Conservation (phyloP, 2,113 vertebrate genomes). For the Dolichallabes microphthalmus region DNA sequence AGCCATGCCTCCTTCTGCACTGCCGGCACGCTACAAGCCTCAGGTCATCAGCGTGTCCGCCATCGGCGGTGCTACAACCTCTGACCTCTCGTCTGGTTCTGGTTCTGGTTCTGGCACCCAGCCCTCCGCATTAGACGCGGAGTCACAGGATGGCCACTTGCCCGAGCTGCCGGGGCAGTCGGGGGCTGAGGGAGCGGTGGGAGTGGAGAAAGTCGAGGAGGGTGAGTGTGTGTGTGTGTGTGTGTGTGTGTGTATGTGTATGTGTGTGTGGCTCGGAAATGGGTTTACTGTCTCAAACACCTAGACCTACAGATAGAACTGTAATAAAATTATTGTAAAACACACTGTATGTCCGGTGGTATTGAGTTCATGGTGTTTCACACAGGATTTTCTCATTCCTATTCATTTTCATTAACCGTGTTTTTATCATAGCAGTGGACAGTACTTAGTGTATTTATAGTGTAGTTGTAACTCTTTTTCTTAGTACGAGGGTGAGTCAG, state of each 20-base stretch:
- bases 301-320: not conserved
- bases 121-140: conserved; percentile 78
- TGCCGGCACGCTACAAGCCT: conserved; percentile 83
- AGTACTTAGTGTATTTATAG: not conserved
- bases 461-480: not conserved
- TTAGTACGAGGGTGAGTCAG: not conserved
- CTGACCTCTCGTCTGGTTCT: not conserved
- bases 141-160: conserved; percentile 71
- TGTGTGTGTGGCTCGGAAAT: conserved; percentile 6
- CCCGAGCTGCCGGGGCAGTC: conserved; percentile 83
- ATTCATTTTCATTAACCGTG: not conserved
- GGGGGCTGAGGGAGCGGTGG: conserved; percentile 87
- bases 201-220: conserved; percentile 84
- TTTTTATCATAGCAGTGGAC: not conserved
- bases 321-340: not conserved
- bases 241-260: too few species aligned
- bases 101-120: conserved; percentile 74
- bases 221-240: conserved; percentile 78
- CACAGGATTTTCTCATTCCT: not conserved
- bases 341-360: not conserved
- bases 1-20: conserved; percentile 80
- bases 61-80: conserved; percentile 81
- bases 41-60: conserved; percentile 89
- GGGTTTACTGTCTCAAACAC: not conserved
- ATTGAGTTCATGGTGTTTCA: not conserved